Percentiles rank a stretch among this genome's conserved stretches.
These are phyloP conservation scores for Sarcophaga caerulescens DNA, from an alignment of 2,888 invertebrate genomes.

Conservation along the genomic window DNA sequence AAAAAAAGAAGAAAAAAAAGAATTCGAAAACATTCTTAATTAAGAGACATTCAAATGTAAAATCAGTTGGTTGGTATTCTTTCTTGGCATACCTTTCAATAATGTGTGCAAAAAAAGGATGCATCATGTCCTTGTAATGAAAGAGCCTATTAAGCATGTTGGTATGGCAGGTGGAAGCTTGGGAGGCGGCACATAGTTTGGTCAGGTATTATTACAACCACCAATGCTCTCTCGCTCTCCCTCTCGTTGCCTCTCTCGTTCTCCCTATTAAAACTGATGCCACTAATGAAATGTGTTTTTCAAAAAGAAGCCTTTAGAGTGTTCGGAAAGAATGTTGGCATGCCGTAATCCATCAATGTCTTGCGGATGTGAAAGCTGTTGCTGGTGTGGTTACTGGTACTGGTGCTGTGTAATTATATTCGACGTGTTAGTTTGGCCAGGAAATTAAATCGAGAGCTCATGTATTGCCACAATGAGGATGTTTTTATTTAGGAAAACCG, in stretches of 20 bases:
- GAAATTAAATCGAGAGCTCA: slow-evolving; percentile 50
- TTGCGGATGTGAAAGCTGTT: slow-evolving; percentile 6
- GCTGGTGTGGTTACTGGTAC: slow-evolving; percentile 23
- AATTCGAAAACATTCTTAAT: slow-evolving; percentile 49
- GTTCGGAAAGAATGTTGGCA: not conserved
- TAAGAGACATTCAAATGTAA: slow-evolving; percentile 66
- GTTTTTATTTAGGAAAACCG: not conserved
- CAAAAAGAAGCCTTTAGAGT: slow-evolving; percentile 14
- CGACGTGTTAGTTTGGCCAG: slow-evolving; percentile 8
- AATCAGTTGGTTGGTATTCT: slow-evolving; percentile 40
- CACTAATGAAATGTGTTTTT: slow-evolving; percentile 51
- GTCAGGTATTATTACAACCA: not conserved
- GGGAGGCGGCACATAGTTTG: not conserved
- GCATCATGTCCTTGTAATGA: slow-evolving; percentile 4
- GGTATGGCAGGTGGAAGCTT: not conserved
- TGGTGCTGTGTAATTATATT: slow-evolving; percentile 7
- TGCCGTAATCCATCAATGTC: slow-evolving; percentile 54
- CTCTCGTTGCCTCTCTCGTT: too few species aligned
- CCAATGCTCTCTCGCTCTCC: too few species aligned
- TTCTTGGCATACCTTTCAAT: not conserved
- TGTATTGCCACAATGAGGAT: slow-evolving; percentile 13
- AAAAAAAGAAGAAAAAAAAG: too few species aligned
- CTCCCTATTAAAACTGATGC: not conserved
- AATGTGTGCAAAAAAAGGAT: not conserved
- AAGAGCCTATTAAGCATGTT: slow-evolving; percentile 24